These are phyloP conservation scores for Argyresthia goedartella DNA, from an alignment of 2,888 invertebrate genomes.

Conservation along the genomic window DNA sequence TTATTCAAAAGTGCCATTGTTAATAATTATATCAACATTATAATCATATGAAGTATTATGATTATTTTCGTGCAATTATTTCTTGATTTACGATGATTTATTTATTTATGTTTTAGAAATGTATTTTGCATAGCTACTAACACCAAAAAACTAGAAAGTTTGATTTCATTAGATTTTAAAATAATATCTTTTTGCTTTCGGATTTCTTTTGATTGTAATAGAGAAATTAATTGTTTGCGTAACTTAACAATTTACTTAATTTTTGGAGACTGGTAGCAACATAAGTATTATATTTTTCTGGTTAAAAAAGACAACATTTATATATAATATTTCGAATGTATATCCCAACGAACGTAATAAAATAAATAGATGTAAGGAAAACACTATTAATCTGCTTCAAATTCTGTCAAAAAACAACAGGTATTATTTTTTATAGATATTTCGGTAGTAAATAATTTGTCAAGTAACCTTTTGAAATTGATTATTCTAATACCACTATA, in stretches of 20 bases:
- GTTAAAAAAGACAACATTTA: no score
- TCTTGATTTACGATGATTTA: constrained; percentile 46
- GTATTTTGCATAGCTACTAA: constrained; percentile 58
- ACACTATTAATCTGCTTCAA: no score
- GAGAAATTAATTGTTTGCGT: background rate
- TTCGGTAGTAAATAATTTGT: no score
- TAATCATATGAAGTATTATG: constrained; percentile 16
- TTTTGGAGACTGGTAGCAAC: constrained; percentile 40
- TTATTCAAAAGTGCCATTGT: constrained; percentile 55
- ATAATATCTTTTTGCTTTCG: background rate
- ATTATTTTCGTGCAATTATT: constrained; percentile 44
- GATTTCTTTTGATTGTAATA: background rate
- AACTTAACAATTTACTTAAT: constrained; percentile 24
- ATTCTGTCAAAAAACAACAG: no score
- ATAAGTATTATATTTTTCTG: constrained; percentile 15
- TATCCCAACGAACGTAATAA: no score
- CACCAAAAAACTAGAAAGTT: constrained; percentile 54
- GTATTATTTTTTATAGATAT: no score
- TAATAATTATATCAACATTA: no score
- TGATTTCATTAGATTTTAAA: background rate
- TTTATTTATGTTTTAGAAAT: constrained; percentile 32
- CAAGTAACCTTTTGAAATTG: no score
- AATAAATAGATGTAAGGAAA: no score
- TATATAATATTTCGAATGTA: no score
- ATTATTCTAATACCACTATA: no score